Evolutionary conservation across 2,797 vertebrate species (phyloP).

Genomic region (Myripristis jacobus): DNA sequence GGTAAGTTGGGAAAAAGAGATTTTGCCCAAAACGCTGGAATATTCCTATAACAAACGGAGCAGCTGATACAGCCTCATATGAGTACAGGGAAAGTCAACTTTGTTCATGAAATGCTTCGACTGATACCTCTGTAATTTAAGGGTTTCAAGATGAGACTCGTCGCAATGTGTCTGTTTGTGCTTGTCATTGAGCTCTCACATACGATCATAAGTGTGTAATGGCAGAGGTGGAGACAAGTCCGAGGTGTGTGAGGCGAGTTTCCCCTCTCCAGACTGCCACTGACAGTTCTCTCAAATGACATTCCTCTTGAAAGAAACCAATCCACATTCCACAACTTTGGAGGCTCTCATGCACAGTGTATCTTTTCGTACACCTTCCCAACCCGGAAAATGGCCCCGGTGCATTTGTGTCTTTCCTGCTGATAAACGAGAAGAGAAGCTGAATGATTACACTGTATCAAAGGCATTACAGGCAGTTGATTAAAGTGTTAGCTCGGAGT

Average conservation of each 20-base stretch:
- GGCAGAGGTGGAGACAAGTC: conserved; percentile 65
- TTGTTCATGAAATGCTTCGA: conserved; percentile 55
- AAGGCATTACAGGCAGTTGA: conserved; percentile 80
- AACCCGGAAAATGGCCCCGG: conserved; percentile 35
- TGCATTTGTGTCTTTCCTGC: conserved; percentile 52
- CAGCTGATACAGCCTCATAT: conserved; percentile 31
- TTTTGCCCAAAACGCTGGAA: too few species aligned
- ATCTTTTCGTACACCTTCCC: conserved; percentile 70
- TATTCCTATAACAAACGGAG: too few species aligned
- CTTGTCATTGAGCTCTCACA: conserved; percentile 53
- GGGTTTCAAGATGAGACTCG: conserved; percentile 52
- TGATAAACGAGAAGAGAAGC: conserved; percentile 75
- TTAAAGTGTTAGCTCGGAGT: conserved; percentile 82
- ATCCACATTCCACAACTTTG: conserved; percentile 49
- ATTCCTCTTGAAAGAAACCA: conserved; percentile 57
- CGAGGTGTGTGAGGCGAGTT: conserved; percentile 55
- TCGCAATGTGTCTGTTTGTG: conserved; percentile 65
- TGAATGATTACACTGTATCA: conserved; percentile 79
- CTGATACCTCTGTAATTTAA: conserved; percentile 54
- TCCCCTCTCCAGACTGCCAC: conserved; percentile 32
- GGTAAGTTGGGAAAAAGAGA: conserved; percentile 62
- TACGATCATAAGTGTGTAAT: conserved; percentile 65
- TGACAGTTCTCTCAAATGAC: conserved; percentile 60
- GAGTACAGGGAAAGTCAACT: conserved; percentile 32
- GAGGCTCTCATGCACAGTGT: conserved; percentile 51